Conservation (phyloP, 2,797 vertebrate genomes). For the Rhinella marina region DNA sequence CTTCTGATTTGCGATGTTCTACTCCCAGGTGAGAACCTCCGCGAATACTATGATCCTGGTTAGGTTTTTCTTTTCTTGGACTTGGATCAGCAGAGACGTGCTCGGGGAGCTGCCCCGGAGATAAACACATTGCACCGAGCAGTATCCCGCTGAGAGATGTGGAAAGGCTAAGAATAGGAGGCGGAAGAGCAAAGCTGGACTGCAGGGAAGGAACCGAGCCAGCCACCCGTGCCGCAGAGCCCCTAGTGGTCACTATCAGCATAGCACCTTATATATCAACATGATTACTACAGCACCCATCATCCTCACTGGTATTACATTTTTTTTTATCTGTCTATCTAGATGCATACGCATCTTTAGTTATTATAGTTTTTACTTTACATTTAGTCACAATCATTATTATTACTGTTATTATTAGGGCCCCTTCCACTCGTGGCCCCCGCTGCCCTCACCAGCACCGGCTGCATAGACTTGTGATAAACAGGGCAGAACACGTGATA, state of each 20-base stretch:
- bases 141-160: conserved; percentile 16
- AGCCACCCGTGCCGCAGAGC: not conserved
- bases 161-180: conserved; percentile 27
- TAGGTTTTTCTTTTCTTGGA: conserved; percentile 12
- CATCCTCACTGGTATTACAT: not conserved
- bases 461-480: conserved; percentile 20
- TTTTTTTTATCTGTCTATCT: not conserved
- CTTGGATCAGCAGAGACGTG: conserved; percentile 2
- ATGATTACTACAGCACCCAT: not conserved
- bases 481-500: conserved; percentile 45
- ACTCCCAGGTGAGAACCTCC: not conserved
- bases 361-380: no score
- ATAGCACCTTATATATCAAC: not conserved
- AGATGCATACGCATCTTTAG: no score
- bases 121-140: conserved; percentile 50
- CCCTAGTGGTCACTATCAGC: not conserved
- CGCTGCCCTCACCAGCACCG: not conserved
- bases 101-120: conserved; percentile 25
- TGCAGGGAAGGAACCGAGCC: not conserved
- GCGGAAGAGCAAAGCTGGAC: not conserved
- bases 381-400: not conserved
- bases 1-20: not conserved
- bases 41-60: not conserved
- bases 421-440: not conserved
- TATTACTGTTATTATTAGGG: not conserved